phyloP scores from a whole-genome alignment of 2,888 invertebrate genomes.

The Stomorhina lunata region DNA sequence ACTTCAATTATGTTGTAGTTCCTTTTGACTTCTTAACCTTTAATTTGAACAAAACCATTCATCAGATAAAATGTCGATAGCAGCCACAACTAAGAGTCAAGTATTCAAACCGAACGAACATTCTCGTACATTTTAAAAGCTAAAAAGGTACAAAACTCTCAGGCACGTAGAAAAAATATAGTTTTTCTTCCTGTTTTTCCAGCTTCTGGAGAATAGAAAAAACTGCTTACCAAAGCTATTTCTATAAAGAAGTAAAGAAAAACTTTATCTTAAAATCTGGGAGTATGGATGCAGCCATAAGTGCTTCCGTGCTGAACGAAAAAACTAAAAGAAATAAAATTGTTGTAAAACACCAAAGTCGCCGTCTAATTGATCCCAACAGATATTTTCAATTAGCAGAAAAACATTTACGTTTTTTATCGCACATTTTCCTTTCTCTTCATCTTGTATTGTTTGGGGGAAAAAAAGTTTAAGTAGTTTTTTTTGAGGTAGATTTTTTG shows the following conservation, averaged over 20 bases:
- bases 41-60: constrained; percentile 59
- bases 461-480: constrained; percentile 57
- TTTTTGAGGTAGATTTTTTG: constrained; percentile 65
- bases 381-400: constrained; percentile 79
- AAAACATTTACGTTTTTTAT: constrained; percentile 73
- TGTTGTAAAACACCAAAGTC: constrained; percentile 64
- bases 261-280: constrained; percentile 58
- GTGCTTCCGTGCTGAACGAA: constrained; percentile 57
- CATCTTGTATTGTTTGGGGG: constrained; percentile 55
- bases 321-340: constrained; percentile 12
- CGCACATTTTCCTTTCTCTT: constrained; percentile 66
- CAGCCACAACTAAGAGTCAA: constrained; percentile 36
- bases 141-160: constrained; percentile 60
- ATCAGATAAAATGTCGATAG: constrained; percentile 61
- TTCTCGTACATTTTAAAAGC: constrained; percentile 43
- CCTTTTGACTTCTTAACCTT: constrained; percentile 52
- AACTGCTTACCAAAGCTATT: constrained; percentile 29
- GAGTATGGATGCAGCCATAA: constrained; percentile 59
- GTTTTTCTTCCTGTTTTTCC: background rate
- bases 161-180: constrained; percentile 38
- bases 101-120: constrained; percentile 52
- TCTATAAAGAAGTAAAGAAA: constrained; percentile 17
- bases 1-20: constrained; percentile 34
- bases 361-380: constrained; percentile 79
- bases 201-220: constrained; percentile 15